Percentiles rank a stretch among this genome's conserved stretches.
Evolutionary conservation across 2,888 invertebrate species (phyloP).

Genomic region (Dasypogon diadema): DNA sequence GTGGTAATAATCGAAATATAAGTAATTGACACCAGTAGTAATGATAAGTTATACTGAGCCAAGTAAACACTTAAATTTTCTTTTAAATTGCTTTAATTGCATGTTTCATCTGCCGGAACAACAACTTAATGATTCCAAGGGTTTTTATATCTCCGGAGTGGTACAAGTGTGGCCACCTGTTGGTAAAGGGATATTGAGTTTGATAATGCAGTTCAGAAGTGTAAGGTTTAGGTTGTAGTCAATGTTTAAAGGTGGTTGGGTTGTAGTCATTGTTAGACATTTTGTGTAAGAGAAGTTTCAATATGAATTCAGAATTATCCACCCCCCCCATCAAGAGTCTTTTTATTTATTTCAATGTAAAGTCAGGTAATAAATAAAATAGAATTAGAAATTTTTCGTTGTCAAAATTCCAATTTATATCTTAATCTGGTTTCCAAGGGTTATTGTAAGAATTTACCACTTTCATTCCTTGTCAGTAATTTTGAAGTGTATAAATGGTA

Average conservation of each 20-base stretch:
- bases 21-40: slow-evolving; percentile 42
- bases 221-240: not conserved
- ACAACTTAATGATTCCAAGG: slow-evolving; percentile 16
- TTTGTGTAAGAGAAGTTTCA: too few species aligned
- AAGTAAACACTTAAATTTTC: slow-evolving; percentile 47
- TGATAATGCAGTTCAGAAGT: not conserved
- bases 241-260: not conserved
- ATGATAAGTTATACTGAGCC: slow-evolving; percentile 25
- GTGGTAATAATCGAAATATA: slow-evolving; percentile 43
- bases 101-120: slow-evolving; percentile 38
- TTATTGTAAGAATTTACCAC: too few species aligned
- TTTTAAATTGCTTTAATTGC: slow-evolving; percentile 49
- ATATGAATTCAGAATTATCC: too few species aligned
- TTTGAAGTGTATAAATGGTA: too few species aligned
- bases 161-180: slow-evolving; percentile 30
- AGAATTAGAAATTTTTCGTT: too few species aligned
- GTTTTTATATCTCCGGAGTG: not conserved
- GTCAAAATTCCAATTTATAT: too few species aligned
- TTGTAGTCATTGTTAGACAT: too few species aligned
- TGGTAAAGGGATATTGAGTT: not conserved
- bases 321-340: too few species aligned
- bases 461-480: too few species aligned
- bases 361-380: too few species aligned
- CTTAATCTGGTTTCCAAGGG: too few species aligned
- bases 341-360: too few species aligned